Conservation (phyloP, 2,888 invertebrate genomes). For the Cheilosia vulpina region DNA sequence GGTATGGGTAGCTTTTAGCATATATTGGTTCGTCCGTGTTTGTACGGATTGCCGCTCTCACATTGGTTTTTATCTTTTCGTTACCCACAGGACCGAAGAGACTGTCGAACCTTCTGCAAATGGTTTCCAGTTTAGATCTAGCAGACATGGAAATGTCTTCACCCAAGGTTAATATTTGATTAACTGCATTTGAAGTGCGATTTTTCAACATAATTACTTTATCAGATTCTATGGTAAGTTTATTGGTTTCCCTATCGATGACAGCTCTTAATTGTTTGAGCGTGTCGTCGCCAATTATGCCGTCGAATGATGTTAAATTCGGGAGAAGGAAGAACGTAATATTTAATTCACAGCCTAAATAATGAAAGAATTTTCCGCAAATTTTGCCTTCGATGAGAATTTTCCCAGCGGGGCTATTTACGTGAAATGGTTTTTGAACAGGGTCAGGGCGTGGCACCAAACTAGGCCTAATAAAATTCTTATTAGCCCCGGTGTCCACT, state of each 20-base stretch:
- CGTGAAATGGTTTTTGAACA: not conserved
- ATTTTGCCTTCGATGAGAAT: constrained; percentile 21
- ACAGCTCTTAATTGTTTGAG: not conserved
- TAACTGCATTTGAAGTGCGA: not conserved
- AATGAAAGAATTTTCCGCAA: constrained; percentile 25
- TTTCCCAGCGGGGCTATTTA: constrained; percentile 20
- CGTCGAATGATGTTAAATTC: not conserved
- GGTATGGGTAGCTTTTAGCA: constrained; percentile 80
- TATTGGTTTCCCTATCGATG: not conserved
- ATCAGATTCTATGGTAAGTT: not conserved
- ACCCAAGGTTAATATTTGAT: not conserved
- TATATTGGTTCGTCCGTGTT: constrained; percentile 76
- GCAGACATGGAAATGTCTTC: not conserved
- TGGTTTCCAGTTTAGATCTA: not conserved
- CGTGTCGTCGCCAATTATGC: not conserved
- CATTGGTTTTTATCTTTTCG: constrained; percentile 12
- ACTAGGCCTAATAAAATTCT: constrained; percentile 11
- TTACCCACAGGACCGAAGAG: constrained; percentile 9
- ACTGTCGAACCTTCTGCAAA: not conserved
- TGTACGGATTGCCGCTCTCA: constrained; percentile 8
- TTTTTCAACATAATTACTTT: not conserved
- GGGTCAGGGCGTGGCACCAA: not conserved
- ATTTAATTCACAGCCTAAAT: constrained; percentile 1
- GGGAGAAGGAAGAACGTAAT: constrained; percentile 21
- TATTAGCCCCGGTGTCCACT: not conserved